These are phyloP conservation scores for Amorpha juglandis DNA, from an alignment of 2,888 invertebrate genomes.

Conservation along the genomic window DNA sequence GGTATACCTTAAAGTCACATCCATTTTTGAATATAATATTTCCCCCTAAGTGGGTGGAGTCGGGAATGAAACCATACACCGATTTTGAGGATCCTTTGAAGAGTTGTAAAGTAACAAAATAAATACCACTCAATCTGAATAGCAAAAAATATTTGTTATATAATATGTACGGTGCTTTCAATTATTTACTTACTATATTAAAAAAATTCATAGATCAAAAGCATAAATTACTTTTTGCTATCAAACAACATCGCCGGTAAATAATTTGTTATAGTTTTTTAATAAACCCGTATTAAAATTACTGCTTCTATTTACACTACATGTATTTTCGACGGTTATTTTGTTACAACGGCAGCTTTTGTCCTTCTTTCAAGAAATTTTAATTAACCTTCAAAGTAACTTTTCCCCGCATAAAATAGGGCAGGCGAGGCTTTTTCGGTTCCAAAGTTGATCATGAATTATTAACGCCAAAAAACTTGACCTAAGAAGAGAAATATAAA, in stretches of 20 bases:
- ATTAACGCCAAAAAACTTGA: constrained; percentile 5
- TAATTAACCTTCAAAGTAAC: constrained; percentile 19
- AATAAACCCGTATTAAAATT: neutral
- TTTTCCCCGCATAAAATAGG: constrained; percentile 1
- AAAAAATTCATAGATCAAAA: no score
- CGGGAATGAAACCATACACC: no score
- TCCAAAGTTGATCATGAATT: constrained; percentile 17
- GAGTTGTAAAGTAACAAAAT: no score
- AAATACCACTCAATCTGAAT: no score
- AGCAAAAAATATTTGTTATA: no score
- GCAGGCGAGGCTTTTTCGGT: constrained; percentile 1
- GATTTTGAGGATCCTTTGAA: no score
- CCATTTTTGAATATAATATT: no score
- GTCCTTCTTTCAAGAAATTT: constrained; percentile 11
- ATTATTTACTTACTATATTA: no score
- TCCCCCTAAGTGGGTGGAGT: no score
- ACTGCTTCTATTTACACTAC: neutral
- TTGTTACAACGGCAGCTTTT: neutral
- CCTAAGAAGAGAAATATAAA: constrained; percentile 3
- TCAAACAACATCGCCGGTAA: neutral
- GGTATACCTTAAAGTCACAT: no score
- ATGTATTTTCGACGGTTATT: neutral
- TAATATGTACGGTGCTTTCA: no score
- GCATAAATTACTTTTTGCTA: neutral
- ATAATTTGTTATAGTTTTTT: neutral